Evolutionary conservation across 2,888 invertebrate genomes (phyloP), one percentile per base, ranked within the genome.

Genomic region (Macrophya annulata): DNA sequence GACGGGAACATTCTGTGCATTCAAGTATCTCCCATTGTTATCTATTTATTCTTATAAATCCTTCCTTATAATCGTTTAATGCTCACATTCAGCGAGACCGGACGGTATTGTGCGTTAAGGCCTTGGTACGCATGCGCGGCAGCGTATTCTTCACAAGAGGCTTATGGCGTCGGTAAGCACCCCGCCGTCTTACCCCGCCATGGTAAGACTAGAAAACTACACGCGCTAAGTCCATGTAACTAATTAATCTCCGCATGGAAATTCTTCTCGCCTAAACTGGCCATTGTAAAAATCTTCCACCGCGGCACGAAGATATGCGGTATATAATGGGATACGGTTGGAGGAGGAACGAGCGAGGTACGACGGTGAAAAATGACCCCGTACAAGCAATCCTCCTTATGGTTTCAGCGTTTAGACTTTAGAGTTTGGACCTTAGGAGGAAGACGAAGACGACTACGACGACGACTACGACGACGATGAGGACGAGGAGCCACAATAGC

Each of bases 11-110:
- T 85, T 86, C 85, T 84, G 17, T 55, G 81, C 81, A 85, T 85
- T 85, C 85, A 85, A 79, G 65, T 55, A 81, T 79, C 82, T 85
- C 85, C 77, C 89, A 92, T 92, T 92, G 91, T 92, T 89, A 90
- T 90, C 91, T 89, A 89, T 91, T 92, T 91, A 91, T 91, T 90
- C 89, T 89, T 91, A 91, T 91, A 89, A 91, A 90, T 90, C 91
- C 90, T 88, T 88, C 89, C 89, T 89, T 89, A 90, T 92, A 92
- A 92, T 92, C 91, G 90, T 90, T 91, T 91, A 91, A 92, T 91
- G 90, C 92, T 89, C 88, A 89, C 90, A 91, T 91, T 91, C 90
- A 92, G 89, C 88, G 88, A 86, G 85, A 84, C 86, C 87, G 89
- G 86, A 87, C 86, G 85, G 85, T 83, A 83, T 83, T 83, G 86